phyloP scores from a whole-genome alignment of 2,888 invertebrate species.

The Xestobium rufovillosum region DNA sequence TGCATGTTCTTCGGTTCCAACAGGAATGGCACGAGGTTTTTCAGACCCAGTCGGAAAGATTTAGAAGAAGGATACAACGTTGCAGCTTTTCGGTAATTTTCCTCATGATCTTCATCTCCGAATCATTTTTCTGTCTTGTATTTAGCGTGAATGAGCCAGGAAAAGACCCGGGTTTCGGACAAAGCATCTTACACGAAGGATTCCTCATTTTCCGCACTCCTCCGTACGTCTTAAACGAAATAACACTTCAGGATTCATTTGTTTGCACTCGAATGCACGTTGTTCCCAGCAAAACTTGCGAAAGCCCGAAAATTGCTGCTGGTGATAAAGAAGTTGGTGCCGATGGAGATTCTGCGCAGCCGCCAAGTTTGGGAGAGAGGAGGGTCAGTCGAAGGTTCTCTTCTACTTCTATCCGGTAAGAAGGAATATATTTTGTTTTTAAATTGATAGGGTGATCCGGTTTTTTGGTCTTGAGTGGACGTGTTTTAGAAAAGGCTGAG shows the following conservation, averaged over 20 bases:
- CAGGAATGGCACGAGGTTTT: constrained; percentile 79
- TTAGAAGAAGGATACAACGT: constrained; percentile 75
- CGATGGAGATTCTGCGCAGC: constrained; percentile 30
- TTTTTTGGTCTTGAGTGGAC: too few relatives aligned
- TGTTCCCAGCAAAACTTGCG: constrained; percentile 20
- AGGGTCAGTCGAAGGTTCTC: constrained; percentile 53
- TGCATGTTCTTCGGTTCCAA: constrained; percentile 92
- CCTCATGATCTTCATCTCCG: constrained; percentile 2
- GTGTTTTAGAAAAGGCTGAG: too few relatives aligned
- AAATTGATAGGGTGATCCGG: too few relatives aligned
- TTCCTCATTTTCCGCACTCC: constrained; percentile 86
- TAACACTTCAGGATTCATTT: constrained; percentile 61
- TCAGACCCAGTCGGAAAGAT: constrained; percentile 76
- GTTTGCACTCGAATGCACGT: constrained; percentile 14
- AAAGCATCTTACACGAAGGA: constrained; percentile 82
- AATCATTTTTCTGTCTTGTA: constrained; percentile 17
- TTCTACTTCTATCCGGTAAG: constrained; percentile 52
- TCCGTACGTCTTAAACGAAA: constrained; percentile 73
- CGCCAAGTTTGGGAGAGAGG: constrained; percentile 35
- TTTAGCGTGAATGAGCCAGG: constrained; percentile 63
- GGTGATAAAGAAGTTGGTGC: constrained; percentile 28
- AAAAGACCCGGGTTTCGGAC: constrained; percentile 86
- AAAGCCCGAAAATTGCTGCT: constrained; percentile 27
- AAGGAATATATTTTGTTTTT: too few relatives aligned
- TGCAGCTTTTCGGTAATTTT: constrained; percentile 61